Percentiles rank a stretch among this genome's conserved stretches.
phyloP scores from a whole-genome alignment of 2,797 vertebrate species.

The Aquila chrysaetos region DNA sequence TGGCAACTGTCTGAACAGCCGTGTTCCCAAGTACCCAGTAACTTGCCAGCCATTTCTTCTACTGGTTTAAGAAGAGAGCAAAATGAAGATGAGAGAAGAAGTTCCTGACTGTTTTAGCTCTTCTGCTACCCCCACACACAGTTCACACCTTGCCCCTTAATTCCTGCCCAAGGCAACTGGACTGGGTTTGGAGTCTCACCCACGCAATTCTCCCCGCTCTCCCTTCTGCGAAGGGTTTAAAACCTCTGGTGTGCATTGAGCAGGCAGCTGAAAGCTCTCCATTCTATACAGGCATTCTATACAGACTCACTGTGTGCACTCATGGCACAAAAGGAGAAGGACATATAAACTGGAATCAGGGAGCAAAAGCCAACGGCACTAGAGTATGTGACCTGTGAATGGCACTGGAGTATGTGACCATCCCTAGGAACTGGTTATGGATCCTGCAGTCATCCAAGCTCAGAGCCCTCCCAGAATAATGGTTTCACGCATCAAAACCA shows the following conservation, averaged over 20 bases:
- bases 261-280: not conserved
- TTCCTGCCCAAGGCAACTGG: slow-evolving; percentile 32
- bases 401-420: not conserved
- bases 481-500: not conserved
- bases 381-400: not conserved
- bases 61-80: not conserved
- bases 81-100: not conserved
- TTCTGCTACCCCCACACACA: not conserved
- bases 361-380: not conserved
- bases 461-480: not conserved
- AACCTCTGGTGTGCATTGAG: not conserved
- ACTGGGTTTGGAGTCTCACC: not conserved
- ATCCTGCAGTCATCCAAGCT: not conserved
- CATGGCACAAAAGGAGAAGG: not conserved
- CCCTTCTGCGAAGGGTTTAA: not conserved
- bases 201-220: not conserved
- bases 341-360: not conserved
- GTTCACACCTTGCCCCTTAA: slow-evolving; percentile 29
- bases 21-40: not conserved
- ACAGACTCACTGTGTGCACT: fast-evolving
- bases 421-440: not conserved
- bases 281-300: not conserved
- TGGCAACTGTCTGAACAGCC: not conserved
- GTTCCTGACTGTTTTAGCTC: not conserved
- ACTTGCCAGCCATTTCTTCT: not conserved